Percentiles rank a stretch among this genome's conserved stretches.
phyloP scores from a whole-genome alignment of 2,113 vertebrate species.

The Stomatorhinus ivindoensis region DNA sequence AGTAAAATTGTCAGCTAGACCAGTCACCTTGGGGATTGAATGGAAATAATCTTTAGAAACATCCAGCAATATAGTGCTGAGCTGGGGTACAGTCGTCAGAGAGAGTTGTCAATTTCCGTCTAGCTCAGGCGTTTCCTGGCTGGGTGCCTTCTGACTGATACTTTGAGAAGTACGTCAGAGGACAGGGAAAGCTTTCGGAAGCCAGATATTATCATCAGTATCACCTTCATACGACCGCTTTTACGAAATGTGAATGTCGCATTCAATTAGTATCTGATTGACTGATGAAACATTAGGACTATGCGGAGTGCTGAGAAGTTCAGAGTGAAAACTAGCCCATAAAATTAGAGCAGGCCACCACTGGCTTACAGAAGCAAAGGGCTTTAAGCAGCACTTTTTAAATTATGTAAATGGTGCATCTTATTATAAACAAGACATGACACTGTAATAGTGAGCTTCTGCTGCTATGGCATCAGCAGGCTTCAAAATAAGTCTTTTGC shows the following conservation, averaged over 20 bases:
- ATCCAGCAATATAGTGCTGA: conserved; percentile 30
- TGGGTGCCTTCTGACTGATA: background rate
- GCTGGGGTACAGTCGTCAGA: conserved; percentile 6
- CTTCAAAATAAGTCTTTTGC: background rate
- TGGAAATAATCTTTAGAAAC: conserved; percentile 20
- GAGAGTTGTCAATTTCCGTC: background rate
- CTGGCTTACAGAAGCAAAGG: background rate
- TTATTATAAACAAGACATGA: background rate
- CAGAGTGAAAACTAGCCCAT: background rate
- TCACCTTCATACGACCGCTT: background rate
- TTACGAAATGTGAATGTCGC: background rate
- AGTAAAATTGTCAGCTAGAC: background rate
- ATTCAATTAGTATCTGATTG: background rate
- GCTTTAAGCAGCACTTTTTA: background rate
- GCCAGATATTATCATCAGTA: background rate
- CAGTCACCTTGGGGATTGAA: background rate
- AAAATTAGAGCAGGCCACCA: background rate
- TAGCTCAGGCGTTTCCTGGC: background rate
- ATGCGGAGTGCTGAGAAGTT: background rate
- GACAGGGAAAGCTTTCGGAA: background rate
- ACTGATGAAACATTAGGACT: background rate
- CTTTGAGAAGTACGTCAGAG: background rate
- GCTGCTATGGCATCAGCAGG: background rate
- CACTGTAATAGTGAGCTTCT: background rate
- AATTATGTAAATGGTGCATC: background rate